These are phyloP conservation scores for Odontothrips loti DNA, from an alignment of 2,888 invertebrate genomes.

Conservation along the genomic window DNA sequence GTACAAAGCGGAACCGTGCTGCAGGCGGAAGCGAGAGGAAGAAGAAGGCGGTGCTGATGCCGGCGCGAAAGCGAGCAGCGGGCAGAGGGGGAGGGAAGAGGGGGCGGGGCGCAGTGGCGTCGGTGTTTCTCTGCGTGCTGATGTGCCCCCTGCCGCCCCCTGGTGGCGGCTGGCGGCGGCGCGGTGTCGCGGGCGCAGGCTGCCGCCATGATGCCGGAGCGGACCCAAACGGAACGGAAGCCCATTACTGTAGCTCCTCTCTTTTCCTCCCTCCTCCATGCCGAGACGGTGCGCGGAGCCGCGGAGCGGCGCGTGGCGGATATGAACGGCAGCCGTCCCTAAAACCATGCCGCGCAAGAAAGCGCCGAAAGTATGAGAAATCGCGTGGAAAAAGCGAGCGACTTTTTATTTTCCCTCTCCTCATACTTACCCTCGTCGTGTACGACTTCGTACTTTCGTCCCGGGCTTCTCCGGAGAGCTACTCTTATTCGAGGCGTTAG, in stretches of 20 bases:
- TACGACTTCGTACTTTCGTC: too few relatives aligned
- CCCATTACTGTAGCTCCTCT: slow-evolving; percentile 27
- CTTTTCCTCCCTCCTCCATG: slow-evolving; percentile 1
- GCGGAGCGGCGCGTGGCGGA: too few relatives aligned
- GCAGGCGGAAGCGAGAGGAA: slow-evolving; percentile 37
- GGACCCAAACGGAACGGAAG: slow-evolving; percentile 5
- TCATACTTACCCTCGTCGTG: too few relatives aligned
- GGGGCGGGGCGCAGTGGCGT: neutral
- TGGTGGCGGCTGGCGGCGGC: too few relatives aligned
- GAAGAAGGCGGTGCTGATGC: slow-evolving; percentile 42
- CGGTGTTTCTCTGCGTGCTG: slow-evolving; percentile 14
- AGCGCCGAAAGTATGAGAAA: too few relatives aligned
- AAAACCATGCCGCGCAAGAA: too few relatives aligned
- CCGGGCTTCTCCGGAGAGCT: too few relatives aligned
- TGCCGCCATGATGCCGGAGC: slow-evolving; percentile 30
- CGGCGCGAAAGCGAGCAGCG: slow-evolving; percentile 40
- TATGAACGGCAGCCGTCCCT: too few relatives aligned
- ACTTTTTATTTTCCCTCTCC: too few relatives aligned
- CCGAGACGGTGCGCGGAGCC: slow-evolving; percentile 9
- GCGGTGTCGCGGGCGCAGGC: slow-evolving; percentile 31
- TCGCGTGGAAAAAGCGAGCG: too few relatives aligned
- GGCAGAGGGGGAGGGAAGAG: neutral
- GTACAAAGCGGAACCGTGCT: neutral
- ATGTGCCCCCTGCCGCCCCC: neutral
- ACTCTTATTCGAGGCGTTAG: too few relatives aligned